Evolutionary conservation across 1,140 invertebrate species (phyloP), one percentile per base, ranked within the genome.

Genomic region (Sitophilus oryzae): DNA sequence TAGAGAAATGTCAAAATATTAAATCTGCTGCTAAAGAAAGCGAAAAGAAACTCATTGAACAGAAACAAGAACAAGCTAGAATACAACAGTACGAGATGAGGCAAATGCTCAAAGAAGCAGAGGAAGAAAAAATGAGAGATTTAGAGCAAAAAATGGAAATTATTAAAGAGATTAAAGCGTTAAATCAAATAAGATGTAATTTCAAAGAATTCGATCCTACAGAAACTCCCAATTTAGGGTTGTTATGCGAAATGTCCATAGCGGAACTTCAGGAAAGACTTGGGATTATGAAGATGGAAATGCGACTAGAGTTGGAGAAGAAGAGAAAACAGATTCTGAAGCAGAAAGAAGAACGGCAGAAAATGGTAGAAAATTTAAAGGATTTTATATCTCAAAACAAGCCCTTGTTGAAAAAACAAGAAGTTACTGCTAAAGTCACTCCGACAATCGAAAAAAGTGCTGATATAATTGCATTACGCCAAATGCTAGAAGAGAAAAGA

Each of bases 231-330:
- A 76, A 77, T 25, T 49, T 78, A 10, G 77, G 78, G 9, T 69
- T 79, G 16, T 59, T 80, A 41, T 77, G 77, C 66, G 78, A 80
- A 71, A 80, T 80, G 79, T 79, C 78, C 3, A 73, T 79, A 35
- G 75, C 72, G 14, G 77, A 80, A 65, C 60, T 80, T 36, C 73
- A 77, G 59, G 76, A 79, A 62, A 65, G 76, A 22, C 59, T 80
- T 21, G 60, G 38, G 41, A 52, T 72, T 18, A 67, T 77, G 38
- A 77, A 76, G 67, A 71, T 76, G 10, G 63, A 69, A 22, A 64
- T 79, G 54, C 63, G 74, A 38, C 70, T 76, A 50, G 74, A 79
- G 65, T 51, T 80, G 23, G 71, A 77, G 56, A 66, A 63, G 30
- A 75, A 75, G 59, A 74, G 66, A 51, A 52, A 60, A 50, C 35